Base-by-base conservation (phyloP, 2,113 vertebrate species). In the Mastomys coucha region DNA sequence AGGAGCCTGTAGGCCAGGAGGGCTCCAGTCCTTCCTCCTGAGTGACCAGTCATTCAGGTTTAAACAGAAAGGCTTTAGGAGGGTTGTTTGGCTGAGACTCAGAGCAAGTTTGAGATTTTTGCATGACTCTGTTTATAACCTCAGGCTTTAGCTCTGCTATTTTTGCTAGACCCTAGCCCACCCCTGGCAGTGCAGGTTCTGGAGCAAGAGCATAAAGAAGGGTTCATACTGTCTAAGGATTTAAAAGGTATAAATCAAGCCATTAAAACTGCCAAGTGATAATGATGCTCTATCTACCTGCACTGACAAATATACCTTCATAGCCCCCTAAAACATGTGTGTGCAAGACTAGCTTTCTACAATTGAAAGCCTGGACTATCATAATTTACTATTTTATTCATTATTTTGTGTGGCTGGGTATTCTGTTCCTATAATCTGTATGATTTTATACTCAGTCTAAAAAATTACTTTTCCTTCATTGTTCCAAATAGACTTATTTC, bases 191-290 rank as follows among this genome's bases (percentile, higher is more conserved):
- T 33, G 36, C 0, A 16, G 10, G 85, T 45, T 92, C 93, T 39
- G 51, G n/a, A 42, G 84, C 92, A 33, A 1, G 14, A 91, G 28
- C 5, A 22, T 75, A 39, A n/a, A n/a, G 14, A 63, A 73, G 75
- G 19, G 22, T 39, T 76, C 88, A 69, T 85, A 84, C 94, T 0
- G 1, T 67, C 65, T 9, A 56, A 96, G 81, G 89, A 78, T 91
- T 91, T 95, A 49, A 72, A 76, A 88, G 92, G 49, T 76, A 39
- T 93, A 97, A 93, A 95, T 96, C 95, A 95, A 49, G 63, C 56
- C 39, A 51, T 45, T 24, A 77, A 78, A 82, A 86, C 69, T 76
- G 31, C 69, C 63, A 88, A 65, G 16, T 77, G 77, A 95, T 86
- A 91, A 75, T 89, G 72, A 75, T 93, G 60, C 81, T 82, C 94